A percentile compares a stretch with the other conserved stretches of the same genome.
These are phyloP conservation scores for Melopsittacus undulatus DNA, from an alignment of 2,797 vertebrate species.

Conservation along the genomic window DNA sequence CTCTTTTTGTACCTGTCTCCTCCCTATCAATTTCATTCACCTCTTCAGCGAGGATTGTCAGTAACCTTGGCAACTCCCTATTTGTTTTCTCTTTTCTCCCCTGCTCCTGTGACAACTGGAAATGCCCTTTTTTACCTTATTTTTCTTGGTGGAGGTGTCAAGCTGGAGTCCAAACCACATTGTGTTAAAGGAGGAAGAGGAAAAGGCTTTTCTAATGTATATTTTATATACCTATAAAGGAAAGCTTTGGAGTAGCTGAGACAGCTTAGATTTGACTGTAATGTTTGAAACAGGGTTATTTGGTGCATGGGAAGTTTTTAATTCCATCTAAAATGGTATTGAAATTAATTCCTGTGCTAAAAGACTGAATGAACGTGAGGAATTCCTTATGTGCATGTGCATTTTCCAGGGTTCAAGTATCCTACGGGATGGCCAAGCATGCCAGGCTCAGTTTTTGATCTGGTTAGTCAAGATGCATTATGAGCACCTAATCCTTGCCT, in stretches of 20 bases:
- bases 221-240: not conserved
- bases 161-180: not conserved
- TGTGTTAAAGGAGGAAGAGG: not conserved
- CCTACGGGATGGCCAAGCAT: not conserved
- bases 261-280: not conserved
- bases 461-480: not conserved
- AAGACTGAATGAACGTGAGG: fast-evolving
- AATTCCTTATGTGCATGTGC: fast-evolving
- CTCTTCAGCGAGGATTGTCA: not conserved
- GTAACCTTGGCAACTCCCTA: constrained; percentile 30
- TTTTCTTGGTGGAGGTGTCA: not conserved
- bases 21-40: not conserved
- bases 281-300: not conserved
- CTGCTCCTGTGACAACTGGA: not conserved
- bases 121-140: not conserved
- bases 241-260: not conserved
- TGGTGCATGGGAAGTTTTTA: not conserved
- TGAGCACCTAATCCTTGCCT: not conserved
- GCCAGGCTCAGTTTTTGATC: not conserved
- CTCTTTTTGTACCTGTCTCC: not conserved
- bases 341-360: not conserved
- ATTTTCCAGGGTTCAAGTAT: not conserved
- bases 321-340: not conserved
- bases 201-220: not conserved
- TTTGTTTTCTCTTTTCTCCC: not conserved